These are phyloP conservation scores for Avahi laniger DNA, from an alignment of 2,797 vertebrate genomes.

Conservation along the genomic window DNA sequence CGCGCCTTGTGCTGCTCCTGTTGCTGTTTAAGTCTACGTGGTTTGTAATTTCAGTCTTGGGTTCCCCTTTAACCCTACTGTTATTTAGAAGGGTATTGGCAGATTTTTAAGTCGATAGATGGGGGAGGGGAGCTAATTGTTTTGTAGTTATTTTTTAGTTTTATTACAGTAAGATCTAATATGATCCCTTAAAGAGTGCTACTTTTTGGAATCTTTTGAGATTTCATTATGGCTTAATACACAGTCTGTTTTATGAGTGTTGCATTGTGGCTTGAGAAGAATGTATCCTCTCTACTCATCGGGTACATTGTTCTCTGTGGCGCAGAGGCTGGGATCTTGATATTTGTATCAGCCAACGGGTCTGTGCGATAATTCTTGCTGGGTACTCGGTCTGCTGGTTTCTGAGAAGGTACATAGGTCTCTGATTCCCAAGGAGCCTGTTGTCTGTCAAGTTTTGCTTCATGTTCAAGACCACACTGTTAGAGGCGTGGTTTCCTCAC, in stretches of 20 bases:
- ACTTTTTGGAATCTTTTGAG: not conserved
- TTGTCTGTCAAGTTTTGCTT: not conserved
- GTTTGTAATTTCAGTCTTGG: not conserved
- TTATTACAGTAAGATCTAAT: not conserved
- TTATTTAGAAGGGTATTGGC: not conserved
- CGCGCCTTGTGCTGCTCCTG: rapidly evolving
- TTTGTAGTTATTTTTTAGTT: not conserved
- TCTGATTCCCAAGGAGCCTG: too few relatives aligned
- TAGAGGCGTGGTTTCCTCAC: rapidly evolving
- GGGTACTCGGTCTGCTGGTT: too few relatives aligned
- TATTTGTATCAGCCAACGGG: not conserved
- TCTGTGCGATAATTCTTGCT: not conserved
- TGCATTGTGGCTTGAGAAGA: not conserved
- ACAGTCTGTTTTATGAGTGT: not conserved
- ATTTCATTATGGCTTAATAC: not conserved
- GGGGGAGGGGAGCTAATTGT: not conserved
- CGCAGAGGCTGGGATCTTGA: not conserved
- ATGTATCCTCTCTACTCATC: not conserved
- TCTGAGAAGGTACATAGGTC: not conserved
- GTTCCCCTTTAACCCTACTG: not conserved
- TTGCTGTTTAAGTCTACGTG: not conserved
- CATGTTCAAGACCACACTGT: not conserved
- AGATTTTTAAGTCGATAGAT: not conserved
- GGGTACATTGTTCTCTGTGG: not conserved
- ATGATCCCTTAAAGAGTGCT: not conserved